Evolutionary conservation across 2,888 invertebrate species (phyloP).

Genomic region (Pemphredon lugubris): DNA sequence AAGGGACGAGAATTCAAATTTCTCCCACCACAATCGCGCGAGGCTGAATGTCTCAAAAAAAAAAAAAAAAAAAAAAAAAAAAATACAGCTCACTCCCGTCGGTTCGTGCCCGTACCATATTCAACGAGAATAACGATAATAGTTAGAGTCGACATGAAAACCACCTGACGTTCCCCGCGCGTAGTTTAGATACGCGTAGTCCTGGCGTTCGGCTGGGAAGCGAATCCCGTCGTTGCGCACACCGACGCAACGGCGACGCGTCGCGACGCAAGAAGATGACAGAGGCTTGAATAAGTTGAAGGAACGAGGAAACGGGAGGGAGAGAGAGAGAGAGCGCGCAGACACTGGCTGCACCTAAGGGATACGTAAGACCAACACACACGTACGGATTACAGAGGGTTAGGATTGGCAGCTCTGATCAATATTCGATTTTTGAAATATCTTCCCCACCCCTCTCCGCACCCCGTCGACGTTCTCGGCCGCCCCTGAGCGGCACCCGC

Average conservation of each 20-base stretch:
- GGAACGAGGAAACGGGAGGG: too few species aligned
- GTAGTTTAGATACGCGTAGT: too few species aligned
- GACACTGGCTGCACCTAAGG: constrained; percentile 66
- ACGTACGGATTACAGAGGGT: constrained; percentile 76
- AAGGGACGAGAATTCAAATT: too few species aligned
- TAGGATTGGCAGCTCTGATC: constrained; percentile 80
- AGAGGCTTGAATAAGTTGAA: constrained; percentile 50
- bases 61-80: too few species aligned
- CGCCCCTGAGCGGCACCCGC: constrained; percentile 63
- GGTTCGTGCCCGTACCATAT: too few species aligned
- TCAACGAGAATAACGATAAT: neutral
- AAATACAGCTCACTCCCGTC: too few species aligned
- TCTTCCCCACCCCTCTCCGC: constrained; percentile 71
- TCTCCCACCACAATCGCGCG: too few species aligned
- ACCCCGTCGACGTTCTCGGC: constrained; percentile 63
- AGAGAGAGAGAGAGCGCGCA: constrained; percentile 49
- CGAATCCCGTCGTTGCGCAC: constrained; percentile 1
- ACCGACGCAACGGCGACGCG: too few species aligned
- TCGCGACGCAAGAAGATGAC: constrained; percentile 32
- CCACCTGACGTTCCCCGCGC: neutral
- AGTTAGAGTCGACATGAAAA: constrained; percentile 19
- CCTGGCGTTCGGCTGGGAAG: neutral
- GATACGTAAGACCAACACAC: constrained; percentile 70
- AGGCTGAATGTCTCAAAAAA: too few species aligned
- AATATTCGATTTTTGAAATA: constrained; percentile 81